Conservation (phyloP, 2,113 vertebrate genomes). For the Labeo rohita region DNA sequence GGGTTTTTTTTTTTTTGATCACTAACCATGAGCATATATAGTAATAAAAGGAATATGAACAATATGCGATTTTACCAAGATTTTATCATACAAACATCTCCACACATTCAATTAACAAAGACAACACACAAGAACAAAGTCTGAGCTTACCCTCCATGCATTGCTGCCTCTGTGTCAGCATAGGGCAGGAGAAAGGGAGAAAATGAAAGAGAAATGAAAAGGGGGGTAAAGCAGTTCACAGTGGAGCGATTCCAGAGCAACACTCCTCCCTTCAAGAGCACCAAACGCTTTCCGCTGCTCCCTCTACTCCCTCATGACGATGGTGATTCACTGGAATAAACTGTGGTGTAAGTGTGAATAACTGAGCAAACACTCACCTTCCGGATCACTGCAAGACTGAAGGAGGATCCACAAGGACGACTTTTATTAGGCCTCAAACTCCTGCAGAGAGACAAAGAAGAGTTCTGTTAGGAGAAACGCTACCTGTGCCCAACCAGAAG, state of each 20-base stretch:
- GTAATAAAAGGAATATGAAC: not conserved
- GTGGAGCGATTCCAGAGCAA: constrained; percentile 12
- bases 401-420: not conserved
- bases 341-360: constrained; percentile 1
- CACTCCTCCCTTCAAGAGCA: not conserved
- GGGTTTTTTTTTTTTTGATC: not conserved
- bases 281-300: not conserved
- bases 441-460: constrained; percentile 30
- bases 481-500: constrained; percentile 8
- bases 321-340: constrained; percentile 11
- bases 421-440: not conserved
- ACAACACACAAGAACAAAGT: not conserved
- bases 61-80: not conserved
- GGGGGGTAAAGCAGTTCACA: constrained; percentile 25
- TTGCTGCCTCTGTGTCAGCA: constrained; percentile 4
- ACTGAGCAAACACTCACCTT: constrained; percentile 38
- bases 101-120: not conserved
- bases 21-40: not conserved
- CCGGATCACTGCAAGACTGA: constrained; percentile 2
- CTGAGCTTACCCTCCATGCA: constrained; percentile 10
- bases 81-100: not conserved
- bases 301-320: not conserved
- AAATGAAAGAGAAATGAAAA: constrained; percentile 51
- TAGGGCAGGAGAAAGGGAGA: not conserved
- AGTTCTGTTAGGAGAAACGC: not conserved